Base-by-base conservation (phyloP, 2,888 invertebrate species). In the Polyommatus icarus region DNA sequence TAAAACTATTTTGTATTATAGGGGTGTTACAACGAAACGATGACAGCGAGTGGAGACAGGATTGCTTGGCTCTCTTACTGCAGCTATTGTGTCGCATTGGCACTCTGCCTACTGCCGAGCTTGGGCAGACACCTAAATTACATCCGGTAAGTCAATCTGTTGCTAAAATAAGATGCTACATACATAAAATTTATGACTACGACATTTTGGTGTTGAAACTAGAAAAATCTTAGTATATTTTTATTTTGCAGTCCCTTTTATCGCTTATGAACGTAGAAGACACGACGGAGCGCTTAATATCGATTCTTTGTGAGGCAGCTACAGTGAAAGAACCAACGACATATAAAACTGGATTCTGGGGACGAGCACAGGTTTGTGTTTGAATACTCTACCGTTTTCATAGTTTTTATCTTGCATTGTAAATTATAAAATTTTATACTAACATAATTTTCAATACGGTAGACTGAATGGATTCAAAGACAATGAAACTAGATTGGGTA, bases 41-140 rank as follows among this genome's bases (percentile, higher is more conserved):
- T 77, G 97, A 98, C 82, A 96, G 96, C 83, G 98, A 99, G 91
- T 99, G 99, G 99, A 96, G 98, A 78, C 98, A 98, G 87, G 99
- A 99, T 87, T 99, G 98, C 85, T 93, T 99, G 46, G 98, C 98
- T 4, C 96, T 97, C 82, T 91, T 99, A 12, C 88, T 99, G 77
- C 97, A 98, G 85, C 95, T 98, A 81, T 92, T 99, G 10, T 98
- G 98, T 88, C 96, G 98, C 80, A 95, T 99, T 77, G 98, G 98
- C 0, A 97, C 98, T 12, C 95, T 96, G 40, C 94, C 95, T 78
- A 90, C 88, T 84, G 84, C 87, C 59, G 95, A 89, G 87, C 91
- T 88, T 75, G 86, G 90, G 75, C 92, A 91, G 71, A 93, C 92
- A 10, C 93, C 93, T 0, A 92, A 92, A 81, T 79, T 98, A 57